Conservation (phyloP, 2,797 vertebrate genomes). For the Linurgus olivaceus region DNA sequence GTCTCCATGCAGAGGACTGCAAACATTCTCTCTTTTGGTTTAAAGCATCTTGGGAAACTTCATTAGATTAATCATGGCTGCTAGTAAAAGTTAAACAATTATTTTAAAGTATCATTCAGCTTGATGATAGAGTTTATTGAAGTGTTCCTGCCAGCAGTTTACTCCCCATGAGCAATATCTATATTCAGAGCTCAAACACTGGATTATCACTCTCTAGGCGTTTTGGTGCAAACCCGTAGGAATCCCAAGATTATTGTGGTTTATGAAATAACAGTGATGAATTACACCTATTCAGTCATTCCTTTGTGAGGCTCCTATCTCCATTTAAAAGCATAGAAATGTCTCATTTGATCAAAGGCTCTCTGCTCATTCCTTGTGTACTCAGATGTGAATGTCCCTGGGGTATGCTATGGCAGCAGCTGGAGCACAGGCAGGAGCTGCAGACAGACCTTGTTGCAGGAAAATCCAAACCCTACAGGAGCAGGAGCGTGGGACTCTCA, state of each 20-base stretch:
- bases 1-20: not conserved
- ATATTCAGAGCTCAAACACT: not conserved
- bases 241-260: not conserved
- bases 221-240: not conserved
- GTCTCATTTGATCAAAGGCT: not conserved
- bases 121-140: not conserved
- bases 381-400: not conserved
- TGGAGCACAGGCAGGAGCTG: not conserved
- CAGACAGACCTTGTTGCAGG: not conserved
- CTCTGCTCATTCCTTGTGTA: not conserved
- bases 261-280: not conserved
- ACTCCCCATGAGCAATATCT: not conserved
- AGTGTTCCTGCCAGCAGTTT: not conserved
- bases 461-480: not conserved
- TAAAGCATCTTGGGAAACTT: not conserved
- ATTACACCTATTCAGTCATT: not conserved
- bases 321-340: not conserved
- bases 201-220: not conserved
- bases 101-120: not conserved
- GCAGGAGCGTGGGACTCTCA: not conserved
- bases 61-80: not conserved
- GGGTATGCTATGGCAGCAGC: not conserved
- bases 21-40: not conserved
- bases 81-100: not conserved
- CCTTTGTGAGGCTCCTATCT: not conserved